A percentile compares a stretch with the other conserved stretches of the same genome.
Conservation (phyloP, 1,140 invertebrate species). For the Lepidostoma basale region DNA sequence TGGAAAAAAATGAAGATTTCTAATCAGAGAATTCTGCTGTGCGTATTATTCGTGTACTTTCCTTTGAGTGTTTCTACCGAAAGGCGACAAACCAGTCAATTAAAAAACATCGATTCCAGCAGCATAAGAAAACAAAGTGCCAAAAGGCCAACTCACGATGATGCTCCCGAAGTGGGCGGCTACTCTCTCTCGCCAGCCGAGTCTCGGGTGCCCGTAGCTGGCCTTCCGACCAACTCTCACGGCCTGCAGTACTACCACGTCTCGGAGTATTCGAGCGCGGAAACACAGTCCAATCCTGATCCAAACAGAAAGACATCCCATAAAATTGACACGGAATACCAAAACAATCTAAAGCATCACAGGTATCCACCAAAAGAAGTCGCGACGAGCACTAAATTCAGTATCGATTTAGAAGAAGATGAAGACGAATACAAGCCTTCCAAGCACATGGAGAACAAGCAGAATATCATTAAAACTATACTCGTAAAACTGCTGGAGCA, state of each 20-base stretch:
- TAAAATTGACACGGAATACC: slow-evolving; percentile 27
- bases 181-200: neutral
- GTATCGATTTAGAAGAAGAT: slow-evolving; percentile 46
- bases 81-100: neutral
- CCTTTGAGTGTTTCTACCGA: neutral
- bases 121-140: neutral
- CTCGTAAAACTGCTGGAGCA: slow-evolving; percentile 57
- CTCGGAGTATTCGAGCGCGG: neutral
- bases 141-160: neutral
- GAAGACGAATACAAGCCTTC: slow-evolving; percentile 56
- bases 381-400: slow-evolving; percentile 26
- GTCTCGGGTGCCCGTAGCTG: slow-evolving; percentile 46
- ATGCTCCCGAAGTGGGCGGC: neutral
- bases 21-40: neutral
- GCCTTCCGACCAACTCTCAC: slow-evolving; percentile 56
- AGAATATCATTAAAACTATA: slow-evolving; percentile 58
- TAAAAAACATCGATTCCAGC: neutral
- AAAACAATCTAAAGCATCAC: slow-evolving; percentile 20
- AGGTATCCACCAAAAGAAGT: neutral
- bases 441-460: slow-evolving; percentile 55
- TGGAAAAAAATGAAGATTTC: neutral
- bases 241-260: slow-evolving; percentile 52
- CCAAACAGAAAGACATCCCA: slow-evolving; percentile 19
- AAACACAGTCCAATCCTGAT: neutral
- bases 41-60: neutral